These are phyloP conservation scores for Hydrotaea cyrtoneurina DNA, from an alignment of 2,888 invertebrate genomes.

Conservation along the genomic window DNA sequence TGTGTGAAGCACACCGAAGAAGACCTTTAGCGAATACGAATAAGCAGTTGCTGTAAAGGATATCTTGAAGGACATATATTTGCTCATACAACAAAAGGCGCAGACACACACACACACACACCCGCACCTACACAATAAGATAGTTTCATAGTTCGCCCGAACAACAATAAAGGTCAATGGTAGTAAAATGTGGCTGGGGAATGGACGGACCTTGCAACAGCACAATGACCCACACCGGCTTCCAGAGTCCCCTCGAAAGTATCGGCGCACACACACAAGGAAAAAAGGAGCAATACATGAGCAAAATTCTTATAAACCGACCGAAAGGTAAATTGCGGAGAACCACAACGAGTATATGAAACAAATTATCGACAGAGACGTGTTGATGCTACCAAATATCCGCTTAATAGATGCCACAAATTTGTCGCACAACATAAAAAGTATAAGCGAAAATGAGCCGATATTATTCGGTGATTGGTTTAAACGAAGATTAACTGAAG, in stretches of 20 bases:
- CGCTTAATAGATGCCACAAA: background rate
- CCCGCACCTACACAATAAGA: background rate
- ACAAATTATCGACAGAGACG: slow-evolving; percentile 58
- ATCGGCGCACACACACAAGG: background rate
- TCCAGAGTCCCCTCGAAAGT: background rate
- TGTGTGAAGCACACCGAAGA: slow-evolving; percentile 50
- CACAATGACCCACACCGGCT: slow-evolving; percentile 20
- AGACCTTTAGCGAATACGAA: slow-evolving; percentile 62
- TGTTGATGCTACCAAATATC: slow-evolving; percentile 37
- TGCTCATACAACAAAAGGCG: slow-evolving; percentile 34
- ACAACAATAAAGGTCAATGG: slow-evolving; percentile 26
- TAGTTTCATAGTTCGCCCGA: background rate
- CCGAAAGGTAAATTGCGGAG: slow-evolving; percentile 35
- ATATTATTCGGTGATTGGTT: slow-evolving; percentile 1
- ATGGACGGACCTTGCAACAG: background rate
- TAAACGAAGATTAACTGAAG: slow-evolving; percentile 62
- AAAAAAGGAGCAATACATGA: background rate
- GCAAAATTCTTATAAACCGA: slow-evolving; percentile 10
- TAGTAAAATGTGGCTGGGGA: background rate
- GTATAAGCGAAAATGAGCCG: background rate
- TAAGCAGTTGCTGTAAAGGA: slow-evolving; percentile 58
- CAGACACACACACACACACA: background rate
- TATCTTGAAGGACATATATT: slow-evolving; percentile 61
- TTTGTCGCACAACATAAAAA: background rate
- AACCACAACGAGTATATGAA: slow-evolving; percentile 12